A percentile compares a stretch with the other conserved stretches of the same genome.
These are phyloP conservation scores for Sebastes alutus DNA, from an alignment of 2,797 vertebrate genomes.

Conservation along the genomic window DNA sequence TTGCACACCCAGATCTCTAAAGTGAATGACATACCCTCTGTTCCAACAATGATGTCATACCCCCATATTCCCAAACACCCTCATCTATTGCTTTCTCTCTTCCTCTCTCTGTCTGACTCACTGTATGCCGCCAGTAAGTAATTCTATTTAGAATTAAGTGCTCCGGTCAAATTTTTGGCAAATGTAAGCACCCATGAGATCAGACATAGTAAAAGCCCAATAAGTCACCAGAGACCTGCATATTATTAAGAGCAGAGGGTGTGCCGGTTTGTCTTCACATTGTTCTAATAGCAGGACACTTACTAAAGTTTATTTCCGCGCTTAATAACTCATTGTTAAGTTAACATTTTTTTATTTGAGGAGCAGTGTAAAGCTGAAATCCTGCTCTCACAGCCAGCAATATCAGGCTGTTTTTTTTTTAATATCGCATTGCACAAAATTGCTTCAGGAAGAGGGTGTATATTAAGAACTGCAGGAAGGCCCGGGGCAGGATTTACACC, in stretches of 20 bases:
- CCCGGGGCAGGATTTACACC: constrained; percentile 51
- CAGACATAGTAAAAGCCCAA: constrained; percentile 67
- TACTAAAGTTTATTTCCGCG: constrained; percentile 13
- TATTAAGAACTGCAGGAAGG: constrained; percentile 25
- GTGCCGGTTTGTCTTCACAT: constrained; percentile 32
- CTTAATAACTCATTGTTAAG: background rate
- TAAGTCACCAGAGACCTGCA: constrained; percentile 55
- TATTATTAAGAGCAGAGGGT: constrained; percentile 55
- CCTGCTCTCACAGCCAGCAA: background rate
- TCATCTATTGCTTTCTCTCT: constrained; percentile 51
- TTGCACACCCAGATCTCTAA: constrained; percentile 54
- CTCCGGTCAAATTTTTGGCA: constrained; percentile 73
- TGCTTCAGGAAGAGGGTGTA: constrained; percentile 10
- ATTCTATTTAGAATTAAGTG: constrained; percentile 80
- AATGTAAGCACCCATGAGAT: constrained; percentile 76
- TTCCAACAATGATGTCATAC: constrained; percentile 76
- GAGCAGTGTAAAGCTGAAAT: background rate
- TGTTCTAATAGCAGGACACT: constrained; percentile 13
- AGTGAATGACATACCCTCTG: constrained; percentile 53
- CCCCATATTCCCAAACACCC: constrained; percentile 67
- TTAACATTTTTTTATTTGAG: background rate
- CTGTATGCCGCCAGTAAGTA: constrained; percentile 65
- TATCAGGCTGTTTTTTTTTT: background rate
- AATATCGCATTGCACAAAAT: constrained; percentile 35
- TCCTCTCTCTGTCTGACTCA: constrained; percentile 66